Evolutionary conservation across 2,797 vertebrate species (phyloP), one percentile per base, ranked within the genome.

Genomic region (Coregonus suidteri): DNA sequence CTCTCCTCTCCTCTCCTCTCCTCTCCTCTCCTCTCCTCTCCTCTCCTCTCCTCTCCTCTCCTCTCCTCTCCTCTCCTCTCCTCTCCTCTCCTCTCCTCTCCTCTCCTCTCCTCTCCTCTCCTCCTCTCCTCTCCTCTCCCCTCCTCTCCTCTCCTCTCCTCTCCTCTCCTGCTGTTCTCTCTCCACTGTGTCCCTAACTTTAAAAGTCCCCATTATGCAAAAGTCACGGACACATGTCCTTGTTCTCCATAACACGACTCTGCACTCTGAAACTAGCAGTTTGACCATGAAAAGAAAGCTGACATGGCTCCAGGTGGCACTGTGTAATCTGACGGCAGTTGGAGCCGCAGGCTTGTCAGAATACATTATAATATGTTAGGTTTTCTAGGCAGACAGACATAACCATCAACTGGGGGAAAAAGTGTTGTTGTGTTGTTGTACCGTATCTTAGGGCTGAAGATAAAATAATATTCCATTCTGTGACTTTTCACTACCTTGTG

Each of bases 201-300:
- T 75, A 85, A 69, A 83, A 79, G 82, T 20, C 56, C 85, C 82
- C 77, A 87, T 90, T 87, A 87, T 90, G 87, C 85, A 87, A 81
- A 68, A 86, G 78, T 77, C 82, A 77, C 81, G 81, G 83, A 87
- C 74, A 72, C 71, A n/a, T 85, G 88, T 86, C 86, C 87, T 84
- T 81, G 78, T 75, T 74, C 75, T 77, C 69, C 77, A 73, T 76
- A 84, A 84, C 80, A 85, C 83, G 81, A 77, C 67, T 66, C 73
- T 74, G 64, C 70, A 72, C 74, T 82, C 82, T 75, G 77, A 82
- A 86, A 41, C 51, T 75, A 77, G 62, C 78, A 72, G 82, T 88
- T 88, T 86, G 75, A 85, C 79, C 82, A 79, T 82, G 77, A 83
- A 88, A 88, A 79, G 66, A 83, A 83, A 66, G 72, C 81, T 82